These are phyloP conservation scores for Stigmatopora nigra DNA, from an alignment of 2,113 vertebrate species.

Conservation along the genomic window DNA sequence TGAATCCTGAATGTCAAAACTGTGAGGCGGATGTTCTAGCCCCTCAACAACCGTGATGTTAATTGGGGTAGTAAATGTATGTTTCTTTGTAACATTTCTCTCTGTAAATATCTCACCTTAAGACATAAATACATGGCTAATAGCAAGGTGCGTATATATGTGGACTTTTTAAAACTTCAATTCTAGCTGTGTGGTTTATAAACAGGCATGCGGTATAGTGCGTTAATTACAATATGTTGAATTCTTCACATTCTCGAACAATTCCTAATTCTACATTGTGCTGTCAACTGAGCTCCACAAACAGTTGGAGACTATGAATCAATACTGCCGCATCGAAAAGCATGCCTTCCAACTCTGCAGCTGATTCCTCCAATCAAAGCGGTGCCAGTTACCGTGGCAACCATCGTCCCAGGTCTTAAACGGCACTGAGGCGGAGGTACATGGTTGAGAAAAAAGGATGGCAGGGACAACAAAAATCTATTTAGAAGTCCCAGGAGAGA, in stretches of 20 bases:
- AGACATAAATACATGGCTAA: too few species aligned
- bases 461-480: conserved; percentile 3
- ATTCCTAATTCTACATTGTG: conserved; percentile 4
- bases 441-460: conserved; percentile 23
- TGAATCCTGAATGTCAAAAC: too few species aligned
- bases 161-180: too few species aligned
- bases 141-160: too few species aligned
- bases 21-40: too few species aligned
- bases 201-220: too few species aligned
- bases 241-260: not conserved
- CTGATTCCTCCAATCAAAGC: conserved; percentile 52
- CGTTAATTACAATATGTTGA: conserved; percentile 1
- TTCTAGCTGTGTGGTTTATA: too few species aligned
- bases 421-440: conserved; percentile 44
- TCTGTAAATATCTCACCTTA: too few species aligned
- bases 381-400: conserved; percentile 52
- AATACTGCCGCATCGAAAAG: conserved; percentile 46
- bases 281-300: conserved; percentile 44
- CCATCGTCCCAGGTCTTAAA: conserved; percentile 52
- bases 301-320: conserved; percentile 51
- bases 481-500: conserved; percentile 4
- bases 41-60: too few species aligned
- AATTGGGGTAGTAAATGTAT: too few species aligned
- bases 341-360: conserved; percentile 53
- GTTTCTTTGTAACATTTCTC: too few species aligned